phyloP scores from a whole-genome alignment of 2,888 invertebrate genomes.

The Synanthedon formicaeformis region DNA sequence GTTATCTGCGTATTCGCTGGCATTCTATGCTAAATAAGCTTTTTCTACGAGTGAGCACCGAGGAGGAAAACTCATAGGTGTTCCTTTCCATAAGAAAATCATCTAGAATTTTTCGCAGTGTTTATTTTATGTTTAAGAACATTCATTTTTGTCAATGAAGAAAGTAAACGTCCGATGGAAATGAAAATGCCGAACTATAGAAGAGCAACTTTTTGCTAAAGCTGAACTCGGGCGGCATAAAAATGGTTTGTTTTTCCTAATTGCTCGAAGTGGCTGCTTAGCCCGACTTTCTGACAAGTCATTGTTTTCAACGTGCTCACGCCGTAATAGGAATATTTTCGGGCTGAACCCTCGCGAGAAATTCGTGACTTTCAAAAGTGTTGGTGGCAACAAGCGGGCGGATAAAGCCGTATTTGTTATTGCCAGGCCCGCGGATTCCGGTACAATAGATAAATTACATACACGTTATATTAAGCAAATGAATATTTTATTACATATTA shows the following conservation, averaged over 20 bases:
- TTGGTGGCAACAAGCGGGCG: conserved; percentile 25
- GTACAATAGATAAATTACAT: background rate
- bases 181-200: background rate
- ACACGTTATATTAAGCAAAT: too few relatives aligned
- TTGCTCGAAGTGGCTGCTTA: conserved; percentile 66
- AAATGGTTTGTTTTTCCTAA: conserved; percentile 68
- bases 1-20: too few relatives aligned
- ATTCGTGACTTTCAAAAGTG: conserved; percentile 54
- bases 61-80: too few relatives aligned
- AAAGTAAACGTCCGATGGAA: conserved; percentile 6
- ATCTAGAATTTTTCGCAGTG: too few relatives aligned
- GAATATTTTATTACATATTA: too few relatives aligned
- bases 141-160: conserved; percentile 2
- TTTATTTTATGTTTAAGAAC: too few relatives aligned
- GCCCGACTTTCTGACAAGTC: conserved; percentile 51
- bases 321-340: conserved; percentile 57
- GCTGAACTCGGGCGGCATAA: conserved; percentile 39
- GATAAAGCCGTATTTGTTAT: conserved; percentile 23
- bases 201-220: conserved; percentile 3
- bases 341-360: conserved; percentile 38
- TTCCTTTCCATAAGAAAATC: too few relatives aligned
- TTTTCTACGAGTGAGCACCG: too few relatives aligned
- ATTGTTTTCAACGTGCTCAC: conserved; percentile 60
- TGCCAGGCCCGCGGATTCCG: conserved; percentile 1
- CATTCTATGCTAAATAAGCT: too few relatives aligned